Base-by-base conservation (phyloP, 1,140 invertebrate species). In the Radopholus similis region DNA sequence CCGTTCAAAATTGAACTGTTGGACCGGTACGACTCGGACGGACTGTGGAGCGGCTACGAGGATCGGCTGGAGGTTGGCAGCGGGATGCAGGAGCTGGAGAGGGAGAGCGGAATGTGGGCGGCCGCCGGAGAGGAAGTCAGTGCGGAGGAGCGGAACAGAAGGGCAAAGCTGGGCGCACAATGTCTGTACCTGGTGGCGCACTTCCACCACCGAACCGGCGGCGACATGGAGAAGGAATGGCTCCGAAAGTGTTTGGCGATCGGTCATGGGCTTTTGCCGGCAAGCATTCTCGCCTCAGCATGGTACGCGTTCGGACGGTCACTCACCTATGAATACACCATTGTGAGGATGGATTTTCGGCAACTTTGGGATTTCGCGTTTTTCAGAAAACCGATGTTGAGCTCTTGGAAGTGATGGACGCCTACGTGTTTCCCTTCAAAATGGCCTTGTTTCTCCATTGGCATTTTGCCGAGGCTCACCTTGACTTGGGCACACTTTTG, bases 401-500 rank as follows among this genome's bases (percentile, higher is more conserved):
- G 47, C 58, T 70, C 21, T n/a, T 73, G 18, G 70, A 70, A 13
- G 11, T 28, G n/a, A 38, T 77, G 32, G 70, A 72, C 13, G 70
- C 68, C 23, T 59, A 56, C 35, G 35, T 72, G 15, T 72, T 72
- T 23, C 70, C 70, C 18, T 72, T 77, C 53, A 71, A 53, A 71
- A 72, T 72, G 70, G 35, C 70, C 15, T 26, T 72, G 32, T 65
- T 70, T 34, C n/a, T 72, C 37, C 67, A 72, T 32, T 34, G 64
- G 42, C 64, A 72, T 15, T 62, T 59, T 55, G 66, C 62, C 34
- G 70, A 72, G 15, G 58, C 66, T 3, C 70, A 77, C 40, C 35
- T 72, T 66, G 70, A 72, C 1, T 26, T 72, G n/a, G 70, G 37
- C 4, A 74, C 30, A 11, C 35, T 77, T n/a, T 55, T 77, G 37